Percentiles rank a stretch among this genome's conserved stretches.
phyloP scores from a whole-genome alignment of 2,888 invertebrate genomes.

The Balanococcus diminutus region DNA sequence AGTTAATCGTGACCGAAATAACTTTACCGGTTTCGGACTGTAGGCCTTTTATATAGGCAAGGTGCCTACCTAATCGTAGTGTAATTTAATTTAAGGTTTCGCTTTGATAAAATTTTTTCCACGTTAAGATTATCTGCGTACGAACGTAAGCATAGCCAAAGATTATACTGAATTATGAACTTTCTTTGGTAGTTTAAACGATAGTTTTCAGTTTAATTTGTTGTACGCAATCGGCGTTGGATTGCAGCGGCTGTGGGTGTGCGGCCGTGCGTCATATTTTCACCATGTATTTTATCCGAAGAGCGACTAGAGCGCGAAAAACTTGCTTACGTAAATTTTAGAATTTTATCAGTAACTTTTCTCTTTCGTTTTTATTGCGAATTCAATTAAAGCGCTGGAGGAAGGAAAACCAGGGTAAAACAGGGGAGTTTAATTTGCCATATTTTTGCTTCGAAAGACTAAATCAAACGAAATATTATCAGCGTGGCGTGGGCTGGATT shows the following conservation, averaged over 20 bases:
- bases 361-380: background rate
- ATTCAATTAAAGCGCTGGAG: background rate
- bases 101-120: background rate
- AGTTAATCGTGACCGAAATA: slow-evolving; percentile 37
- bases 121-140: background rate
- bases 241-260: background rate
- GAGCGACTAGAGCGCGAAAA: background rate
- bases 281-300: background rate
- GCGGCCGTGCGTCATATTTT: background rate
- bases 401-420: background rate
- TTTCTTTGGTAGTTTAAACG: slow-evolving; percentile 24
- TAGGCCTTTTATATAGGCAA: background rate
- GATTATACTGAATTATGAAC: slow-evolving; percentile 19
- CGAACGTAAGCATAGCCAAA: too few species aligned
- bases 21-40: slow-evolving; percentile 14
- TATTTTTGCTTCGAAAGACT: too few species aligned
- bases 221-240: background rate
- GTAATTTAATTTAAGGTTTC: slow-evolving; percentile 19
- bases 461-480: too few species aligned
- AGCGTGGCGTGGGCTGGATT: too few species aligned
- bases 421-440: too few species aligned
- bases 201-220: slow-evolving; percentile 23
- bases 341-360: slow-evolving; percentile 4
- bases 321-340: background rate
- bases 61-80: background rate